Evolutionary conservation across 2,797 vertebrate genomes (phyloP).

Genomic region (Lindbergichthys nudifrons): DNA sequence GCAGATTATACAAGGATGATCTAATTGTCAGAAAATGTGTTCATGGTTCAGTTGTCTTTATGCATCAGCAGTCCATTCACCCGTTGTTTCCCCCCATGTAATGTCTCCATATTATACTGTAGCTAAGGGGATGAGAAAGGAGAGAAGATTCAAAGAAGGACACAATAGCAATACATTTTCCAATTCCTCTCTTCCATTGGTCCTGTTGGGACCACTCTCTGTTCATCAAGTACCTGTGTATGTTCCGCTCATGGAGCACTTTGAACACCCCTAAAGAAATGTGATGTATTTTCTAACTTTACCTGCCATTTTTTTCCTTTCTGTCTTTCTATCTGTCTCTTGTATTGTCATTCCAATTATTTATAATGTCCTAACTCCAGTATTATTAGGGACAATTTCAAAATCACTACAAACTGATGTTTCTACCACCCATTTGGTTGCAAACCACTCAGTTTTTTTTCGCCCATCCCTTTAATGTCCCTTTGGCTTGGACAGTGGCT

Average conservation of each 20-base stretch:
- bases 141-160: constrained; percentile 67
- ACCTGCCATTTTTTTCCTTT: constrained; percentile 34
- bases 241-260: constrained; percentile 25
- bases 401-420: constrained; percentile 45
- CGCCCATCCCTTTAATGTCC: background rate
- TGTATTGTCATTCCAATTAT: constrained; percentile 58
- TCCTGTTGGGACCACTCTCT: constrained; percentile 48
- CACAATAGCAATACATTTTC: constrained; percentile 56
- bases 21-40: constrained; percentile 80
- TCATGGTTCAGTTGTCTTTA: constrained; percentile 75
- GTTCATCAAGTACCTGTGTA: constrained; percentile 39
- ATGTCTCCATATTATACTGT: constrained; percentile 68
- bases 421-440: constrained; percentile 33
- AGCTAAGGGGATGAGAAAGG: constrained; percentile 73
- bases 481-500: constrained; percentile 22
- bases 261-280: constrained; percentile 45
- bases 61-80: constrained; percentile 73
- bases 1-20: constrained; percentile 82
- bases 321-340: constrained; percentile 44
- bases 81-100: constrained; percentile 61
- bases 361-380: constrained; percentile 25
- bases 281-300: constrained; percentile 48
- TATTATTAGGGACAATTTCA: constrained; percentile 16
- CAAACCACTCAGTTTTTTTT: background rate
- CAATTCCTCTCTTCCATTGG: constrained; percentile 45